These are phyloP conservation scores for Ephydatia muelleri DNA, from an alignment of 37 sponge, comb jelly and placozoan genomes.

Conservation along the genomic window DNA sequence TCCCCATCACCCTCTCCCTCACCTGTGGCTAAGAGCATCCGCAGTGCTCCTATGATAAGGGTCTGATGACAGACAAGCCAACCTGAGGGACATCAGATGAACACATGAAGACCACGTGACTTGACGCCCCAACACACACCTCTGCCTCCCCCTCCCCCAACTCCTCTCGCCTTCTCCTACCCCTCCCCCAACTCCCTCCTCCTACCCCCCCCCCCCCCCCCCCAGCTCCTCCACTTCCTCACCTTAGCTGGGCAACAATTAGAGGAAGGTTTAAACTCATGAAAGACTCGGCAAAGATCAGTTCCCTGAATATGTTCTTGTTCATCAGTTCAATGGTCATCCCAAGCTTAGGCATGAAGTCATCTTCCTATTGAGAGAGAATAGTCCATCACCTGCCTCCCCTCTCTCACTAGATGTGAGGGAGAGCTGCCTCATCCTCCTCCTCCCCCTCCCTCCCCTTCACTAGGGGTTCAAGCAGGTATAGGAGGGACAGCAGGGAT, in stretches of 20 bases:
- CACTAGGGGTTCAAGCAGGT: neutral
- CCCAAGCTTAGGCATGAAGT: conserved; percentile 57
- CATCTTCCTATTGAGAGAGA: conserved; percentile 68
- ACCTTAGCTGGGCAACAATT: conserved; percentile 76
- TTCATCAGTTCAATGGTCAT: conserved; percentile 85
- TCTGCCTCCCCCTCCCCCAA: neutral
- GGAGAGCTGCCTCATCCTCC: neutral
- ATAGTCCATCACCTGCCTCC: neutral
- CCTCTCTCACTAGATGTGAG: neutral
- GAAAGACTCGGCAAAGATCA: conserved; percentile 86
- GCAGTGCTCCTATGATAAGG: conserved; percentile 57
- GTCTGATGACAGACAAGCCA: conserved; percentile 74
- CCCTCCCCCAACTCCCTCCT: neutral
- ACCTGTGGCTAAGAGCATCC: conserved; percentile 65
- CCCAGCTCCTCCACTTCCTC: neutral
- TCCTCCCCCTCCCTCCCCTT: neutral
- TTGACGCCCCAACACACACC: neutral
- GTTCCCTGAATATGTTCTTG: conserved; percentile 86
- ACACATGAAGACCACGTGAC: neutral
- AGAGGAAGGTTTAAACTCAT: conserved; percentile 84
- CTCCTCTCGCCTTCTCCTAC: neutral
- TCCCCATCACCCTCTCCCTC: neutral
- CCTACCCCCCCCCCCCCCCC: neutral
- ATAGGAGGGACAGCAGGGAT: neutral
- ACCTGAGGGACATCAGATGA: conserved; percentile 30